Evolutionary conservation across 2,888 invertebrate species (phyloP).

Genomic region (Campoletis raptor): DNA sequence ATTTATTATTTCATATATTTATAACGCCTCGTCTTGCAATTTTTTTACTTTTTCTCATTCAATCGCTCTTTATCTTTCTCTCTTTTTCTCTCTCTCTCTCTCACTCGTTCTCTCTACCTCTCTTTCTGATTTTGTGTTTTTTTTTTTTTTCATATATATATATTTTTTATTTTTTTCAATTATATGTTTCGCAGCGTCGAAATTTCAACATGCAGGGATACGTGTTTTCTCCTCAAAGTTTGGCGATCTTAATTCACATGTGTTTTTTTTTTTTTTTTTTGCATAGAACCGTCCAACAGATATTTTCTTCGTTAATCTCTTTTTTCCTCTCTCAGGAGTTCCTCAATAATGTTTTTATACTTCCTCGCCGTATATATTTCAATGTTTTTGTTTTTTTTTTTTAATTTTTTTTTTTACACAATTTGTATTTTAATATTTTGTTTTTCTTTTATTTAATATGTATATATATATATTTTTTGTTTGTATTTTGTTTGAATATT

Average conservation of each 20-base stretch:
- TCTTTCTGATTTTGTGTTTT: slow-evolving; percentile 6
- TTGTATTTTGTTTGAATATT: slow-evolving; percentile 11
- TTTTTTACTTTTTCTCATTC: slow-evolving; percentile 29
- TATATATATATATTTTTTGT: not conserved
- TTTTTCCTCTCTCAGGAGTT: not conserved
- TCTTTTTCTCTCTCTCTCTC: slow-evolving; percentile 19
- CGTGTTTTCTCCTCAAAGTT: not conserved
- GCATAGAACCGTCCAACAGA: not conserved
- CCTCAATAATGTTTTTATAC: not conserved
- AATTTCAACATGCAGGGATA: slow-evolving; percentile 24
- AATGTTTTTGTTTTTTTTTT: too few relatives aligned
- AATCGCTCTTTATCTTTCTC: slow-evolving; percentile 7
- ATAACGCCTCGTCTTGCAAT: slow-evolving; percentile 60
- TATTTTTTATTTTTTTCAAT: slow-evolving; percentile 7
- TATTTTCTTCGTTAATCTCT: slow-evolving; percentile 11
- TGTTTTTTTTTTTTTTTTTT: too few relatives aligned
- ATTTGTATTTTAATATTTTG: slow-evolving; percentile 21
- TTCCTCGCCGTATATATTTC: slow-evolving; percentile 35
- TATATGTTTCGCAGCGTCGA: slow-evolving; percentile 33
- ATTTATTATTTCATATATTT: slow-evolving; percentile 67
- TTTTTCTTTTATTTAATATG: slow-evolving; percentile 14
- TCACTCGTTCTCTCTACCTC: slow-evolving; percentile 42
- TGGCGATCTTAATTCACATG: not conserved
- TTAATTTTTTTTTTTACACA: slow-evolving; percentile 25
- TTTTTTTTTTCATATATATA: slow-evolving; percentile 48